Base-by-base conservation (phyloP, 2,797 vertebrate species). In the Sandelia bainsii region DNA sequence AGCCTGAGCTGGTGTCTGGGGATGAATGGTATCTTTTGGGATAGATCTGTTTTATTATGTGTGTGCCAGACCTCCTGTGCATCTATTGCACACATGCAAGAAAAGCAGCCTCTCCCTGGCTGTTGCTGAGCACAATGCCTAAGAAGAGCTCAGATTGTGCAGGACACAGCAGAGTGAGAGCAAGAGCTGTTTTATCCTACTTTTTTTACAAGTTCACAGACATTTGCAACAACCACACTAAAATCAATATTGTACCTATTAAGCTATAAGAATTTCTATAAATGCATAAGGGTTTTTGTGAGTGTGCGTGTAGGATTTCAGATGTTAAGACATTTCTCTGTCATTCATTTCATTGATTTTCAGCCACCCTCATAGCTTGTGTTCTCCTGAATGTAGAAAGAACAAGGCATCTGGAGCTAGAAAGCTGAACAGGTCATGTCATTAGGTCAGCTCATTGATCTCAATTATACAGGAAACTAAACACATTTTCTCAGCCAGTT, bases 31-130 rank as follows among this genome's bases (percentile, higher is more conserved):
- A 76, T 87, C 81, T 80, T 88, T 85, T 84, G 87, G 87, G 85
- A 85, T 59, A 72, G 61, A 84, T 88, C 66, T 84, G 73, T 88
- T 84, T 88, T 87, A 89, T 89, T 81, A 87, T 89, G 72, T 87
- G 81, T 78, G 68, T 76, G 77, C 71, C 88, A 90, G 85, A 86
- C 86, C 83, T 77, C 79, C 85, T 85, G 79, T 71, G 77, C 70
- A 79, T 82, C 62, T 61, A 66, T 72, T 69, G 71, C 77, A 77
- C 80, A 40, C 32, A 39, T n/a, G 42, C 1, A 27, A 78, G 62
- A 78, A 68, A 79, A 81, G 58, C 86, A 80, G 80, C 77, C 60
- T 84, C 82, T 89, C 69, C 61, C 78, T 60, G 79, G 83, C 82
- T 89, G 80, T 82, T 79, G 60, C 76, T 69, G 68, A 80, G 79